phyloP scores from a whole-genome alignment of 2,888 invertebrate species.

The Drosophila monieri region DNA sequence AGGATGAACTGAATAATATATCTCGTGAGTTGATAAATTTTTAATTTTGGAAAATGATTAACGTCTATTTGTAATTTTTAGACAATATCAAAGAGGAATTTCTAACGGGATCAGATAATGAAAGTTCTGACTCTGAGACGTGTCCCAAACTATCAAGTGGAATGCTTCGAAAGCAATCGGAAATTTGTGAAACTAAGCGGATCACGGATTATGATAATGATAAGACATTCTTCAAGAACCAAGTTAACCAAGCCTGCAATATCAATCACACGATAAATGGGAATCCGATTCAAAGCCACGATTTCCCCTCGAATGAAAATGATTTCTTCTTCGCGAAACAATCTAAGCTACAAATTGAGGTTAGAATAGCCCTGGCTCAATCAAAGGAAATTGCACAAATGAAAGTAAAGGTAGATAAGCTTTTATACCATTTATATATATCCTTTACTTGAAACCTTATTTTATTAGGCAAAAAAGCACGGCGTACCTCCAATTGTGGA shows the following conservation, averaged over 20 bases:
- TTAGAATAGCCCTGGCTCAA: conserved; percentile 44
- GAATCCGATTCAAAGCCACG: neutral
- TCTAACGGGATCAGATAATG: conserved; percentile 33
- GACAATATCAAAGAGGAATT: conserved; percentile 21
- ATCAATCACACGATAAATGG: conserved; percentile 13
- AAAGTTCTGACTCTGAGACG: conserved; percentile 42
- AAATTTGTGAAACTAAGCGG: conserved; percentile 9
- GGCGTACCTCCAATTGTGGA: conserved; percentile 32
- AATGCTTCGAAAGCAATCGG: conserved; percentile 21
- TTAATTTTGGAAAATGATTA: neutral
- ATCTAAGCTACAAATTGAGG: conserved; percentile 47
- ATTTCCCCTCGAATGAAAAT: conserved; percentile 17
- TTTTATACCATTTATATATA: neutral
- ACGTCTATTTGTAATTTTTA: neutral
- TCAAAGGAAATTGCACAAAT: conserved; percentile 45
- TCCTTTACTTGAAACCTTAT: neutral
- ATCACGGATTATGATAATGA: conserved; percentile 23
- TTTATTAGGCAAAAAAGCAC: conserved; percentile 27
- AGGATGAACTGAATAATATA: conserved; percentile 14
- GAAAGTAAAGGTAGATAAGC: conserved; percentile 37
- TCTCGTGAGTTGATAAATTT: neutral
- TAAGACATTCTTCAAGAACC: conserved; percentile 22
- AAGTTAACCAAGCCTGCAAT: conserved; percentile 8
- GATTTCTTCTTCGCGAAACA: conserved; percentile 38
- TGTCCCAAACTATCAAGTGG: conserved; percentile 35